A percentile compares a stretch with the other conserved stretches of the same genome.
These are phyloP conservation scores for Nyctibius grandis DNA, from an alignment of 2,797 vertebrate species.

Conservation along the genomic window DNA sequence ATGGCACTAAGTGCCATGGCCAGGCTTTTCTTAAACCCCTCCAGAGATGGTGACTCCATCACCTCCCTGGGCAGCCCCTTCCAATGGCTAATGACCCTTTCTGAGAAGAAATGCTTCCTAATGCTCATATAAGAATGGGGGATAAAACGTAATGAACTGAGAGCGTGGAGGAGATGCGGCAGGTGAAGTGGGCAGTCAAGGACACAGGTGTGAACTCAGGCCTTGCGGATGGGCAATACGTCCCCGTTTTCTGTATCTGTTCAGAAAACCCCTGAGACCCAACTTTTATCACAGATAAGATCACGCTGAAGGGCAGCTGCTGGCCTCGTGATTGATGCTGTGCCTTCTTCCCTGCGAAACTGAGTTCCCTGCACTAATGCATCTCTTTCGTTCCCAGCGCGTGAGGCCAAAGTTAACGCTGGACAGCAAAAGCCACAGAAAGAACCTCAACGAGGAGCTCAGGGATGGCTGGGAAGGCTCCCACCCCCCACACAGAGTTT, in stretches of 20 bases:
- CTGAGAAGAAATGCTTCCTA: too few species aligned
- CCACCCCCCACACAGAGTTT: accelerated
- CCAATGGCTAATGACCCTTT: too few species aligned
- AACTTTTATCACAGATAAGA: not conserved
- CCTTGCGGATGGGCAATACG: accelerated
- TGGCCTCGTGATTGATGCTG: not conserved
- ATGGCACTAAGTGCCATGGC: too few species aligned
- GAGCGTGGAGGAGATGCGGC: not conserved
- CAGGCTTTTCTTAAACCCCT: too few species aligned
- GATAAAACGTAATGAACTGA: not conserved
- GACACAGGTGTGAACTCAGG: not conserved
- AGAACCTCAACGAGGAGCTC: not conserved
- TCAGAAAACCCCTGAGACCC: not conserved
- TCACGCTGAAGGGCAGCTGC: not conserved
- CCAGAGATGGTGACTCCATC: too few species aligned
- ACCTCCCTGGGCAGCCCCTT: too few species aligned
- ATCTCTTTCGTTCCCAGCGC: accelerated
- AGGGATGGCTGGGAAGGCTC: not conserved
- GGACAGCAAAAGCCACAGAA: not conserved
- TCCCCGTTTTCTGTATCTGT: not conserved
- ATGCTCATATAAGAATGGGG: accelerated
- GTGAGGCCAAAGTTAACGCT: not conserved
- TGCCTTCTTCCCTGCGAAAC: not conserved
- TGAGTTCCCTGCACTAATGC: not conserved
- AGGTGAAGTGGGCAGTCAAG: accelerated